Conservation (phyloP, 2,797 vertebrate species). For the Phoxinus dragarum region DNA sequence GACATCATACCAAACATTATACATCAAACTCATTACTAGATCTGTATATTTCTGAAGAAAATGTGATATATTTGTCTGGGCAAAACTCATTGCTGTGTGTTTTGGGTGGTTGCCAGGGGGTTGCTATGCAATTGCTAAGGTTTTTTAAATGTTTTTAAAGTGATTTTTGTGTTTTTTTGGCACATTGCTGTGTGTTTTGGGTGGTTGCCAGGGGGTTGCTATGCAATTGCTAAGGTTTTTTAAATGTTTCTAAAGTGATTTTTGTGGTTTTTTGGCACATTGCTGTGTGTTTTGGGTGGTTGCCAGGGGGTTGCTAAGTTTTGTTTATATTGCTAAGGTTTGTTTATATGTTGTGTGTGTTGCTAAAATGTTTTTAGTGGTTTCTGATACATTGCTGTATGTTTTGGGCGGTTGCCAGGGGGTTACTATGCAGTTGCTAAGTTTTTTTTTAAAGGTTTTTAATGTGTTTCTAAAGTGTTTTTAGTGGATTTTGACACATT, state of each 20-base stretch:
- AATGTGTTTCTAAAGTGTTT: neutral
- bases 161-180: neutral
- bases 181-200: too few species aligned
- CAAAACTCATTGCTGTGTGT: neutral
- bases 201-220: too few species aligned
- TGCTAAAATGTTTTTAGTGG: too few species aligned
- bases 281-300: too few species aligned
- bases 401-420: too few species aligned
- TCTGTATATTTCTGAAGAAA: neutral
- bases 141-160: neutral
- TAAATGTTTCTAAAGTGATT: neutral
- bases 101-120: neutral
- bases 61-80: neutral
- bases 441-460: neutral
- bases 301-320: too few species aligned
- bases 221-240: too few species aligned
- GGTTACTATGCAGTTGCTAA: neutral
- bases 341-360: too few species aligned
- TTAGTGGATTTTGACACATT: neutral
- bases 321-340: too few species aligned
- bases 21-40: neutral
- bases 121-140: neutral
- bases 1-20: constrained; percentile 7
- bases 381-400: too few species aligned
- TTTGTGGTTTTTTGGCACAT: neutral